Evolutionary conservation across 2,888 invertebrate genomes (phyloP), one percentile per base, ranked within the genome.

Genomic region (Schizaphis graminum): DNA sequence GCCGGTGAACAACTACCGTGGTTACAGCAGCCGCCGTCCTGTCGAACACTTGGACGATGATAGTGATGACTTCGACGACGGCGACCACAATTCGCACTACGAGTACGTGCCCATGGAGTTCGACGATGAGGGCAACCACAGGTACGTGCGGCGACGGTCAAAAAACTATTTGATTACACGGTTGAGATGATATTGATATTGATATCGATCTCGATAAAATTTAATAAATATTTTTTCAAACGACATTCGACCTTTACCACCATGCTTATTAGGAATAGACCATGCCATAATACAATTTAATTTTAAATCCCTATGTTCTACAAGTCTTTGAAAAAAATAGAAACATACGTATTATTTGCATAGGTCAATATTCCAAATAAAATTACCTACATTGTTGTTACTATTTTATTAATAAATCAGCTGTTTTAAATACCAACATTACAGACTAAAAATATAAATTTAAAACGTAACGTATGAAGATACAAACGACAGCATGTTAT

Each of bases 41-140:
- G 93, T 93, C 11, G 89, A 77, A 41, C 86, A 77, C 16, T 85
- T 92, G 28, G 94, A 94, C 11, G 91, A 89, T 1, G 92, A 94
- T 56, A 57, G 87, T 61, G 92, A 92, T 7, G 93, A 94, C 24
- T 53, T 67, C 28, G 95, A 94, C 21, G 86, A 93, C 77, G 67
- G 88, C 2, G 94, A 95, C 67, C 94, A 93, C n/a, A 95, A 95
- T 21, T 91, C 94, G 47, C 95, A 95, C n/a, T 93, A 95, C 87
- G 95, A 95, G 85, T 94, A 94, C 67, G 95, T 95, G n/a, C 95
- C 95, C 13, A 95, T 95, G 95, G 95, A 94, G n/a, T 57, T 94
- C 0, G 92, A 95, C 77, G 87, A 94, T 41, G 53, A 94, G 11
- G 95, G 95, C 2, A 95, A 95, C 26, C 94, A 94, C 87, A 94